Evolutionary conservation across 2,888 invertebrate species (phyloP), one percentile per base, ranked within the genome.

Genomic region (Monoplex corrugatus): DNA sequence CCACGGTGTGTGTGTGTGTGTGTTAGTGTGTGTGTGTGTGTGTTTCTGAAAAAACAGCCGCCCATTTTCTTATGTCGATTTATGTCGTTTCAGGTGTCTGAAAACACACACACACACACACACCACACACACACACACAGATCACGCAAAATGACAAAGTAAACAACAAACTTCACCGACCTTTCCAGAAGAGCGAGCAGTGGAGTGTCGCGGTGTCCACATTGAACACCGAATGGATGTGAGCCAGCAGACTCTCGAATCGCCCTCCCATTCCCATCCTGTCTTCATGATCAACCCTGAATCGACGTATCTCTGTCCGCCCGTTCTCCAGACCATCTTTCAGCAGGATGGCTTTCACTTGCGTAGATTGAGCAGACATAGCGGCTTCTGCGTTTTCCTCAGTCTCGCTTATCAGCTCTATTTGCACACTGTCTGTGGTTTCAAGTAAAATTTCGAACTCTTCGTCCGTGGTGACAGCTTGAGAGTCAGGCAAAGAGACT

Each of bases 331-430:
- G 28, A n/a, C 45, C 57, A 23, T 50, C 84, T 35, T 35, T 50
- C 84, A 45, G 84, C 84, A 84, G 38, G 13, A 50, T 16, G 23
- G 84, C 84, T 50, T 84, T 84, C 35, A 84, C 84, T 38, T 84
- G 44, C 50, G 57, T 32, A 19, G 16, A 45, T 23, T 6, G 45
- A 32, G 13, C 16, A 35, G 84, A 50, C 84, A 84, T 84, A 23
- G 35, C 43, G 40, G 3, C 8, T 40, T 19, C 0, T n/a, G n/a
- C n/a, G n/a, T n/a, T 13, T 72, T 72, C 35, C 35, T 72, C 72
- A 35, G 72, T 35, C 0, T 6, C 19, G 72, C 19, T 72, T 32
- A 72, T 80, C 78, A 43, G 43, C 23, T 40, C 78, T 80, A 28
- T 40, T 10, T 80, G 40, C 40, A 80, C 28, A 80, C 28, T 40